Conservation (phyloP, 1,140 invertebrate genomes). For the Atta colombica region DNA sequence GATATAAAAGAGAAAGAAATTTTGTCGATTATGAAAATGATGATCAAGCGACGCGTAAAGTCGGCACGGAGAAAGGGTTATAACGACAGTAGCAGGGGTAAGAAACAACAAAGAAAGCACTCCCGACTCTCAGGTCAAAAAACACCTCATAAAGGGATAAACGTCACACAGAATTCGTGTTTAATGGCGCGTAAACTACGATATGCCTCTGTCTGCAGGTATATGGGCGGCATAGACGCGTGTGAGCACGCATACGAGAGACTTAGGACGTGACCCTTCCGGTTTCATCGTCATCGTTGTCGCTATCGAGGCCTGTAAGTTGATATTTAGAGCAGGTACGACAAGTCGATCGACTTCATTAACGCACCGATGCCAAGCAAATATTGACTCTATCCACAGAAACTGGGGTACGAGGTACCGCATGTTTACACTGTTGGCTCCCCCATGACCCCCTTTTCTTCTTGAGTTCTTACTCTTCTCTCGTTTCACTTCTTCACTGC, state of each 20-base stretch:
- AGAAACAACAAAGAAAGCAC: slow-evolving; percentile 65
- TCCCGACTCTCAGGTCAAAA: slow-evolving; percentile 46
- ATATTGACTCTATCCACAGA: slow-evolving; percentile 83
- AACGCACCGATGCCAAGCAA: slow-evolving; percentile 82
- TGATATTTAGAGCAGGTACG: slow-evolving; percentile 82
- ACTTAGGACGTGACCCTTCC: slow-evolving; percentile 20
- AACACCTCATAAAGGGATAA: slow-evolving; percentile 80
- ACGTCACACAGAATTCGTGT: slow-evolving; percentile 81
- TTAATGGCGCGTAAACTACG: slow-evolving; percentile 85
- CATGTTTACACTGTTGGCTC: slow-evolving; percentile 27
- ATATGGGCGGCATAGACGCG: slow-evolving; percentile 33
- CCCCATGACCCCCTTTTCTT: slow-evolving; percentile 33
- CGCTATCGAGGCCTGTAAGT: slow-evolving; percentile 42
- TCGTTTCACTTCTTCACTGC: slow-evolving; percentile 26
- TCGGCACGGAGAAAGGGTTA: slow-evolving; percentile 63
- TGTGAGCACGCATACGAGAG: background rate
- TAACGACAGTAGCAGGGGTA: slow-evolving; percentile 68
- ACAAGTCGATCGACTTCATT: slow-evolving; percentile 80
- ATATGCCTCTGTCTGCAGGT: slow-evolving; percentile 58
- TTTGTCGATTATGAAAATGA: slow-evolving; percentile 21
- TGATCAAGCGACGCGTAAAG: slow-evolving; percentile 31
- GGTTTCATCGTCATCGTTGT: background rate
- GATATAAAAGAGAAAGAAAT: background rate
- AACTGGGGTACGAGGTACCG: slow-evolving; percentile 79
- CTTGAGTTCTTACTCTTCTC: background rate